A percentile compares a stretch with the other conserved stretches of the same genome.
Conservation (phyloP, 2,113 vertebrate genomes). For the Epinephelus moara region DNA sequence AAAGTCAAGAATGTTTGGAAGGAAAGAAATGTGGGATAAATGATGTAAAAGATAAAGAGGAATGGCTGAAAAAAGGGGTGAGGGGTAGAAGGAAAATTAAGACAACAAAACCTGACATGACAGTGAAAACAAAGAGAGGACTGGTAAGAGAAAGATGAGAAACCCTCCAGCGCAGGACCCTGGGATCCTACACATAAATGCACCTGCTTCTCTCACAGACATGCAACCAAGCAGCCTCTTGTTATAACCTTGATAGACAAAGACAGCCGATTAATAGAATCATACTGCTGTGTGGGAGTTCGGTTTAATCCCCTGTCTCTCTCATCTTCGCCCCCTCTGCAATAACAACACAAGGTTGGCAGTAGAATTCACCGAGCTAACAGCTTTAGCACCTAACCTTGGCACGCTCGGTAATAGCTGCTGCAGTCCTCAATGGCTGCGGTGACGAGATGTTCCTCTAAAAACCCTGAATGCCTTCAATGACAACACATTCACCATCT, state of each 20-base stretch:
- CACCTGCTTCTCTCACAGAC: slow-evolving; percentile 29
- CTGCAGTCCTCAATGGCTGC: slow-evolving; percentile 33
- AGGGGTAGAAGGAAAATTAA: background rate
- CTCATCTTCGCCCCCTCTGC: slow-evolving; percentile 53
- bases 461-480: slow-evolving; percentile 38
- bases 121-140: background rate
- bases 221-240: slow-evolving; percentile 26
- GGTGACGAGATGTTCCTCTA: slow-evolving; percentile 39
- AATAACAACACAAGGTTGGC: slow-evolving; percentile 67
- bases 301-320: slow-evolving; percentile 60
- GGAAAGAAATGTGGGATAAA: background rate
- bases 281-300: slow-evolving; percentile 64
- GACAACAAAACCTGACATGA: background rate
- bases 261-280: slow-evolving; percentile 65
- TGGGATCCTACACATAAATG: slow-evolving; percentile 17
- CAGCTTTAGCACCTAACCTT: slow-evolving; percentile 66
- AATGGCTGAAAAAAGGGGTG: background rate
- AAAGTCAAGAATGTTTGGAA: too few relatives aligned
- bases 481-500: slow-evolving; percentile 21
- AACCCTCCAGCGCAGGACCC: background rate
- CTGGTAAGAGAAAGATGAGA: slow-evolving; percentile 8
- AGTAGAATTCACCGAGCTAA: slow-evolving; percentile 50
- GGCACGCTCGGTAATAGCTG: slow-evolving; percentile 42
- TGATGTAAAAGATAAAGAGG: background rate
- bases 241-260: slow-evolving; percentile 70